Base-by-base conservation (phyloP, 2,888 invertebrate genomes). In the Protophormia terraenovae region DNA sequence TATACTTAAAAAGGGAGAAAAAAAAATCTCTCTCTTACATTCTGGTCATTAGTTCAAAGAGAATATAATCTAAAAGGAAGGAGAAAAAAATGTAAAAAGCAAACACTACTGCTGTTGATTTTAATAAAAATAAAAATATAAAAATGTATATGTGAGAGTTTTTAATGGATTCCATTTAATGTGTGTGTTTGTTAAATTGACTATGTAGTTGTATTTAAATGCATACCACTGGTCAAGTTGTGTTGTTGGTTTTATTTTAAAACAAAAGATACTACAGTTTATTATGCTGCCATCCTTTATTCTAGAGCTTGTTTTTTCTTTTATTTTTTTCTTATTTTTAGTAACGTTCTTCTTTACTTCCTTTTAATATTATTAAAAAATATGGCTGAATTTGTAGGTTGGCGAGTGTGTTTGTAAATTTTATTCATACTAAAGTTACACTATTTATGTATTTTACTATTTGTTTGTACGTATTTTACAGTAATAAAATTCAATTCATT, bases 391-490 rank as follows among this genome's bases (percentile, higher is more conserved):
- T 45, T 41, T 12, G 0, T 41, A 50, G 12, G 50, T 16, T 50
- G 35, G 4, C 14, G 16, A 55, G 3, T 58, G 32, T 35, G 16
- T 22, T 32, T 55, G 14, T 66, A 50, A 66, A 47, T 67, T 67
- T 10, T 29, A 60, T 78, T 50, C 29, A n/a, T 27, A 69, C 38
- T 55, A 55, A 14, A 62, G 47, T 12, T 19, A 7, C 35, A 47
- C 24, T 60, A 50, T 62, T 78, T 29, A 35, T 71, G 27, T 38
- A 71, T 6, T 50, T 22, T 50, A 27, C 69, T 50, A 58, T 73
- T 72, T 53, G 79, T 66, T 73, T n/a, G 22, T 67, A 58, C 47
- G 29, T 67, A 67, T 60, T 73, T 67, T 38, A 50, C 27, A 58
- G 50, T 60, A 38, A 60, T 72, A 71, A 78, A 71, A 50, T 19